phyloP scores from a whole-genome alignment of 2,888 invertebrate species.

The Lissonota sp. region DNA sequence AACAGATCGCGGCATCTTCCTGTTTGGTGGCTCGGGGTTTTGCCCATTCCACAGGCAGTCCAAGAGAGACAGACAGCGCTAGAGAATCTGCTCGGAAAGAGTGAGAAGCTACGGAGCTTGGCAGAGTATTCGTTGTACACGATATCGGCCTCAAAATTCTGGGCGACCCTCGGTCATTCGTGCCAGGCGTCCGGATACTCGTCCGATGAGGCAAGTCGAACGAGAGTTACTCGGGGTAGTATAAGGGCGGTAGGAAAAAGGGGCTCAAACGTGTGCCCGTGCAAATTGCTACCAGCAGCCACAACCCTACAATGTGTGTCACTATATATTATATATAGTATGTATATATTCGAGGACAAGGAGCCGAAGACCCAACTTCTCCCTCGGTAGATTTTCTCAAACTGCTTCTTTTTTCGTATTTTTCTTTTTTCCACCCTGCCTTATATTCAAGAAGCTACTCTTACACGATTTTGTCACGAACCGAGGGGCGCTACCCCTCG shows the following conservation, averaged over 20 bases:
- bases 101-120: slow-evolving; percentile 27
- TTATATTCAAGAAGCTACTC: slow-evolving; percentile 23
- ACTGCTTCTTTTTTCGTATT: slow-evolving; percentile 25
- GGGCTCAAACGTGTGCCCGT: slow-evolving; percentile 16
- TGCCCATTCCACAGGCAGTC: slow-evolving; percentile 6
- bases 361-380: slow-evolving; percentile 13
- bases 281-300: slow-evolving; percentile 60
- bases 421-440: slow-evolving; percentile 13
- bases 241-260: background rate
- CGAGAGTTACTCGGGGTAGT: slow-evolving; percentile 12
- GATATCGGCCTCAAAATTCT: slow-evolving; percentile 29
- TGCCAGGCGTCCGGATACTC: slow-evolving; percentile 39
- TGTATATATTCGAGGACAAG: background rate
- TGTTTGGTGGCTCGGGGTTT: slow-evolving; percentile 26
- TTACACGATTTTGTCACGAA: slow-evolving; percentile 26
- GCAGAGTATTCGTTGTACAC: slow-evolving; percentile 25
- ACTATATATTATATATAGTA: background rate
- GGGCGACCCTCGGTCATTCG: slow-evolving; percentile 53
- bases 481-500: slow-evolving; percentile 1
- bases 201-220: slow-evolving; percentile 17
- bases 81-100: slow-evolving; percentile 1
- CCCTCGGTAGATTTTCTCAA: slow-evolving; percentile 44
- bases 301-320: slow-evolving; percentile 25
- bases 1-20: slow-evolving; percentile 32
- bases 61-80: slow-evolving; percentile 6